Base-by-base conservation (phyloP, 2,797 vertebrate species). In the Brotula barbata region DNA sequence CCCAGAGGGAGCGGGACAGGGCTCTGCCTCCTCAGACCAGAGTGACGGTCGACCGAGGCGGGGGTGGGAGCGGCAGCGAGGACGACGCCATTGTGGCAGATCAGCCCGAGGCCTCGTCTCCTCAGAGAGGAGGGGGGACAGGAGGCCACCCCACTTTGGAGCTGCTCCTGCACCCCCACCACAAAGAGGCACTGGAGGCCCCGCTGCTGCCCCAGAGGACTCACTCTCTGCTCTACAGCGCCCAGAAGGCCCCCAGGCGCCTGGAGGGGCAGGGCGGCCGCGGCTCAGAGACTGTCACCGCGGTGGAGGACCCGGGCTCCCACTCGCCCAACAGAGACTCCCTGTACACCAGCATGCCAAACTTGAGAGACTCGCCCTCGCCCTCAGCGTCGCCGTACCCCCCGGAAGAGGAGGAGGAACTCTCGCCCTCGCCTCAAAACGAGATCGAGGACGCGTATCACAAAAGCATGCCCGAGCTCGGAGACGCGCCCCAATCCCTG, bases 341-440 rank as follows among this genome's bases (percentile, higher is more conserved):
- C 46, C 94, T 98, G 34, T 98, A 98, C 81, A 96, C 96, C 47
- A 99, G 97, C 92, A 96, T 98, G 96, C 97, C 97, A 85, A 96
- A 99, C 77, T 91, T 99, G 66, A 97, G 94, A 94, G 97, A 98
- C 95, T 98, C 96, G 62, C 84, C 87, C 54, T 87, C 83, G n/a
- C 83, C 88, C 51, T 79, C 87, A 81, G 92, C 94, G 89, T 96
- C 94, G 41, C 93, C 94, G 0, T 95, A 86, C 85, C 93, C 93
- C 82, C 93, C 92, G 9, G 94, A 95, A 64, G 94, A 96, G 43
- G 83, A 85, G 45, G 87, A 82, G 55, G 86, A 84, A 68, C 88
- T 93, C 64, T 95, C 95, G 51, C 94, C 91, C 9, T 94, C 94
- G 42, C 88, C 94, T 62, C 91, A 87, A 73, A 95, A 94, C 6